Evolutionary conservation across 1,140 invertebrate genomes (phyloP), one percentile per base, ranked within the genome.

Genomic region (Cotesia chilonis): DNA sequence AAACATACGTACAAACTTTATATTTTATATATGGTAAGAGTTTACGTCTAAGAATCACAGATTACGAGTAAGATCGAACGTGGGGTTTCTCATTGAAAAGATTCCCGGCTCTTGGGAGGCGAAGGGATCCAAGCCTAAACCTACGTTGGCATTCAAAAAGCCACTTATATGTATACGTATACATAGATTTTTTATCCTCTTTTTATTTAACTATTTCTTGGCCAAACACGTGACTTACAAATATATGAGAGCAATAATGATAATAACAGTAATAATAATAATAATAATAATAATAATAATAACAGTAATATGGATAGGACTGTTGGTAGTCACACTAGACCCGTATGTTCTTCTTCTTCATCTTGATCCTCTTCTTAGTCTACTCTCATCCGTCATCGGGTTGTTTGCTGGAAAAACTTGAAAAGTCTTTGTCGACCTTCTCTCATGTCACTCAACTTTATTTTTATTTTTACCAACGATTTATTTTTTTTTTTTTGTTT

Each of bases 31-130:
- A 47, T 47, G 70, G 65, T 70, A 69, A 51, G 75, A 60, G 28
- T 68, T 75, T 68, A 69, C 70, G 68, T 52, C 76, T 68, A 78
- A 81, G 75, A 78, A 82, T 82, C 79, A 78, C 79, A 76, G 81
- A 83, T 82, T 82, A 83, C 65, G 65, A 72, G 41, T 47, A 6
- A 47, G 41, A 47, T 47, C 4, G 71, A 78, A 74, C 51, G 65
- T 28, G 38, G 60, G 64, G 7, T 51, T 41, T 37, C 28, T 54
- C 64, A 66, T 68, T 68, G 12, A 68, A 55, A 55, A 68, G 63
- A 17, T 51, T 65, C 47, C 36, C 14, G 20, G 67, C 28, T 12
- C 47, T 17, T 51, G 35, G 12, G n/a, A 68, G 10, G 17, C 17
- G 54, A 14, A 55, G 12, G 17, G 54, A 54, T 52, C n/a, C 52